These are phyloP conservation scores for Ctenomys sociabilis DNA, from an alignment of 2,113 vertebrate species.

Conservation along the genomic window DNA sequence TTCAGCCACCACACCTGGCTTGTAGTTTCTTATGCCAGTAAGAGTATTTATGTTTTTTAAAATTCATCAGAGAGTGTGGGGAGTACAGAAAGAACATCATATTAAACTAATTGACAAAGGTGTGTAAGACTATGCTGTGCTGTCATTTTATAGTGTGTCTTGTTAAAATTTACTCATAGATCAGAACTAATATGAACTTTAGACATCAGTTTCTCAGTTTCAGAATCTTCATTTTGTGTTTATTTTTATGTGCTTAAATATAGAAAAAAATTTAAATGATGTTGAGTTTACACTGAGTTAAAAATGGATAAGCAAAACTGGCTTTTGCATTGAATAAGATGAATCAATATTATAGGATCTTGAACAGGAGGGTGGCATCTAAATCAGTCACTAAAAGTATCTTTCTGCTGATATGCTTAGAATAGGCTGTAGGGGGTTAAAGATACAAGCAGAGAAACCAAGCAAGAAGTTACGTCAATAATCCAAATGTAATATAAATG, in stretches of 20 bases:
- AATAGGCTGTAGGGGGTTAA: not conserved
- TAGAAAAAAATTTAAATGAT: not conserved
- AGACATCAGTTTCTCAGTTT: not conserved
- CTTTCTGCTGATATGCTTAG: not conserved
- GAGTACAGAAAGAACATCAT: not conserved
- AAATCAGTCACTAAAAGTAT: not conserved
- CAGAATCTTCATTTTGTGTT: not conserved
- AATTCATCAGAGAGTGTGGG: not conserved
- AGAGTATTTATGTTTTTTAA: not conserved
- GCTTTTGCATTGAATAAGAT: not conserved
- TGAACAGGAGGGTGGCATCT: not conserved
- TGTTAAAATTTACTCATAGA: not conserved
- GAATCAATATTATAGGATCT: not conserved
- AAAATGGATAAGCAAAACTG: not conserved
- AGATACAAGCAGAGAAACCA: not conserved
- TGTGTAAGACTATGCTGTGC: not conserved
- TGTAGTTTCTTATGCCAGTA: not conserved
- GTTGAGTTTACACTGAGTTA: not conserved
- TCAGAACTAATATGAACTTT: not conserved
- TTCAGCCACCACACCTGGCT: not conserved
- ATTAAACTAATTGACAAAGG: not conserved
- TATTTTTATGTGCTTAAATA: constrained; percentile 21
- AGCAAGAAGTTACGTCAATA: not conserved
- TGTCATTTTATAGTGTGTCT: not conserved
- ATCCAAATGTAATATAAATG: not conserved